These are phyloP conservation scores for Vultur gryphus DNA, from an alignment of 2,797 vertebrate species.

Conservation along the genomic window DNA sequence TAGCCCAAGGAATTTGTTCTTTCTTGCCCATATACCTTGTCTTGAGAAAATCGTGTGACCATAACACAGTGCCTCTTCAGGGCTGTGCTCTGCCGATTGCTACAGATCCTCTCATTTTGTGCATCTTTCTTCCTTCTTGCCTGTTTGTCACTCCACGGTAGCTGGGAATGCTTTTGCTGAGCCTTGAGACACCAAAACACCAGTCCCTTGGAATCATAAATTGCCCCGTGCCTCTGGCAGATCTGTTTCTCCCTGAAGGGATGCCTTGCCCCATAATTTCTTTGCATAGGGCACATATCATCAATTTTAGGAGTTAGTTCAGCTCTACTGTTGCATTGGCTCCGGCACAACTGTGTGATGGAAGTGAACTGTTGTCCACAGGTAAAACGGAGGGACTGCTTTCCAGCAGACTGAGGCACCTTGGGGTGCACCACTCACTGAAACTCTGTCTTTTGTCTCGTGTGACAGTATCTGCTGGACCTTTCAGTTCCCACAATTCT, in stretches of 20 bases:
- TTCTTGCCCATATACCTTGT: background rate
- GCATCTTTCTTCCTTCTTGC: background rate
- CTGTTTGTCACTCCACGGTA: background rate
- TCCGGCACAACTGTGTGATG: background rate
- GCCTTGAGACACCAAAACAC: background rate
- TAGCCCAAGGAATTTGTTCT: background rate
- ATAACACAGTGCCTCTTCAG: background rate
- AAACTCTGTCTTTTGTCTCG: background rate
- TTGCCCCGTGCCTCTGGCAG: too few species aligned
- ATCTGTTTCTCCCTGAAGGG: background rate
- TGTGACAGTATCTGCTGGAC: background rate
- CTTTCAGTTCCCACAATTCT: background rate
- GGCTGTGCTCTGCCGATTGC: background rate
- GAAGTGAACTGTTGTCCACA: background rate
- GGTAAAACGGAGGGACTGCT: background rate
- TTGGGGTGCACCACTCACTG: background rate
- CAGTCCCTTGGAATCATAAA: background rate
- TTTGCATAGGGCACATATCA: background rate
- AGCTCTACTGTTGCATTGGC: background rate
- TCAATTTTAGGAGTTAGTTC: background rate
- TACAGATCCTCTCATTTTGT: background rate
- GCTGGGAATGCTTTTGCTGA: background rate
- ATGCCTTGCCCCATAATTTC: background rate
- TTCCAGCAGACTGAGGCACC: background rate
- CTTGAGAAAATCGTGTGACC: rapidly evolving